Percentiles rank a stretch among this genome's conserved stretches.
Conservation (phyloP, 1,140 invertebrate genomes). For the Neotoxoptera formosana region DNA sequence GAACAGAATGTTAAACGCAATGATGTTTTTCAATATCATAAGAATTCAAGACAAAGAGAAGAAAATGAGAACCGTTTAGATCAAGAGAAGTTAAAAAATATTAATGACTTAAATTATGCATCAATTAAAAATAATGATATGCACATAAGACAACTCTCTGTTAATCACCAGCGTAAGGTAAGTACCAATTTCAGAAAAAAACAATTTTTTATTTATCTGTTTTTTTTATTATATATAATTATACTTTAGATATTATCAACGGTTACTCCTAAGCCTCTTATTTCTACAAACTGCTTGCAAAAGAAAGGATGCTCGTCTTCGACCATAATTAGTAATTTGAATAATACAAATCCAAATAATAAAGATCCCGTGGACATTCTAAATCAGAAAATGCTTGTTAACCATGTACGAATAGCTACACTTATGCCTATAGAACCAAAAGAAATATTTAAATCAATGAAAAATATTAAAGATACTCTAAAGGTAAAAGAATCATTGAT, state of each 20-base stretch:
- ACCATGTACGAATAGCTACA: background rate
- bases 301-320: background rate
- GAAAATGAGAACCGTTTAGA: conserved; percentile 7
- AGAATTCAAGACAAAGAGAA: background rate
- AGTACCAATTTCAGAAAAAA: background rate
- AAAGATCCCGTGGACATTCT: background rate
- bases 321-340: background rate
- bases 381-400: background rate
- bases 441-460: background rate
- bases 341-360: background rate
- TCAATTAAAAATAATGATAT: background rate
- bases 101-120: background rate
- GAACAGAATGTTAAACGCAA: background rate
- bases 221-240: background rate
- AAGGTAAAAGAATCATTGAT: background rate
- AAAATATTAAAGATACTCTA: background rate
- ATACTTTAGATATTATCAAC: conserved; percentile 20
- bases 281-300: background rate
- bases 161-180: conserved; percentile 21
- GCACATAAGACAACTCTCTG: background rate
- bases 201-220: background rate
- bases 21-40: background rate
- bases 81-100: background rate
- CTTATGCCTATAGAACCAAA: background rate
- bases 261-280: background rate